Conservation (phyloP, 2,797 vertebrate species). For the Syngnathus rostellatus region DNA sequence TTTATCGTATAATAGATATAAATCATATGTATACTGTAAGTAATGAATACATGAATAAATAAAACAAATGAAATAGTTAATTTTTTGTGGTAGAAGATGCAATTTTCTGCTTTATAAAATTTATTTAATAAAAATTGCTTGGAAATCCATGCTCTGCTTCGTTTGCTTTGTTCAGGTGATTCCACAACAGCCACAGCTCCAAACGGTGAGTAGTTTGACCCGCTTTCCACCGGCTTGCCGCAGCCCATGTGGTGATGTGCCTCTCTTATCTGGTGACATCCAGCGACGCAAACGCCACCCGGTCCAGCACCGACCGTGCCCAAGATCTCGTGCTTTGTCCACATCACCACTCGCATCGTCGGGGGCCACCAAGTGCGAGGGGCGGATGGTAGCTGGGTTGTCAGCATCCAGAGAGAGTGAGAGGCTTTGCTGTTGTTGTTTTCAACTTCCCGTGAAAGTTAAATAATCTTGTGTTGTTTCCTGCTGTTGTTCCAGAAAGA, state of each 20-base stretch:
- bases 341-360: slow-evolving; percentile 80
- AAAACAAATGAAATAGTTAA: too few species aligned
- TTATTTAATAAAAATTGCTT: not conserved
- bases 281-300: slow-evolving; percentile 14
- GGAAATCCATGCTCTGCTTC: not conserved
- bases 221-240: not conserved
- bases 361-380: slow-evolving; percentile 82
- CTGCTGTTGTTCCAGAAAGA: slow-evolving; percentile 63
- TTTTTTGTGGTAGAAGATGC: too few species aligned
- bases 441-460: too few species aligned
- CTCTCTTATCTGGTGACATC: slow-evolving; percentile 6
- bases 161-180: slow-evolving; percentile 55
- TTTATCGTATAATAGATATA: too few species aligned
- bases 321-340: slow-evolving; percentile 69
- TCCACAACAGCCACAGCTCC: slow-evolving; percentile 40
- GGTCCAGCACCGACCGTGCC: slow-evolving; percentile 29
- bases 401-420: slow-evolving; percentile 82
- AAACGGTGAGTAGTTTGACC: slow-evolving; percentile 48
- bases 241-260: not conserved
- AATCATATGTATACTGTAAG: too few species aligned
- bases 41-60: too few species aligned
- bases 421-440: not conserved
- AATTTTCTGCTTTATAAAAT: too few species aligned
- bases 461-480: not conserved
- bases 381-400: slow-evolving; percentile 88